Base-by-base conservation (phyloP, 2,888 invertebrate genomes). In the Clivina fossor region DNA sequence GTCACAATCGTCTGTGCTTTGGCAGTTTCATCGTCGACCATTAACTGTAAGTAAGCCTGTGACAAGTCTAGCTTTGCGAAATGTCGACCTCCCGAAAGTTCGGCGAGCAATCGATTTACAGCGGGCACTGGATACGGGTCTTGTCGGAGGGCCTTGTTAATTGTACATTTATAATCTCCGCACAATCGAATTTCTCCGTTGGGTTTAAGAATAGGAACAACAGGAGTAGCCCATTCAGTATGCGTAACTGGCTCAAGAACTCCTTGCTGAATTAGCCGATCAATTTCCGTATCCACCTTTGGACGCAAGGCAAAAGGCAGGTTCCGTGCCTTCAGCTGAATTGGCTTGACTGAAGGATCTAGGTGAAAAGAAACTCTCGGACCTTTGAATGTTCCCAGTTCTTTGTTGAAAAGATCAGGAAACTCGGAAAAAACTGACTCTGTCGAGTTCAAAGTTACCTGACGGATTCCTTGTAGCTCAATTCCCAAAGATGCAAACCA, bases 1-100 rank as follows among this genome's bases (percentile, higher is more conserved):
- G 68, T 70, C 11, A 60, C 63, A 7, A 68, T 64, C 1, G 68
- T 69, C 5, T 60, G 63, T 7, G 64, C 53, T 20, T 63, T 54
- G 22, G 68, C 62, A 2, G 68, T 63, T 50, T 64, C 59, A 15
- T 69, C 63, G 50, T 68, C 66, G 3, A 70, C 59, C 7, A 41
- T 37, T 11, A 67, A 35, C 58, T 72, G 69, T 48, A 67, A 65
- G 60, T 70, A 73, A 4, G 70, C 70, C 43, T 71, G 65, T 2
- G 61, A 58, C 9, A 72, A 60, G 58, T 74, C 71, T 5, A 74
- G 59, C 58, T 69, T 70, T 2, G 66, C 62, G 60, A 72, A 73
- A 19, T 61, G 51, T 24, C 57, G 62, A 11, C 69, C 68, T 30
- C 64, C 67, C 48, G 56, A 54, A 19, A 67, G 19, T 0, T 38